Evolutionary conservation across 2,888 invertebrate genomes (phyloP).

Genomic region (Carabus problematicus): DNA sequence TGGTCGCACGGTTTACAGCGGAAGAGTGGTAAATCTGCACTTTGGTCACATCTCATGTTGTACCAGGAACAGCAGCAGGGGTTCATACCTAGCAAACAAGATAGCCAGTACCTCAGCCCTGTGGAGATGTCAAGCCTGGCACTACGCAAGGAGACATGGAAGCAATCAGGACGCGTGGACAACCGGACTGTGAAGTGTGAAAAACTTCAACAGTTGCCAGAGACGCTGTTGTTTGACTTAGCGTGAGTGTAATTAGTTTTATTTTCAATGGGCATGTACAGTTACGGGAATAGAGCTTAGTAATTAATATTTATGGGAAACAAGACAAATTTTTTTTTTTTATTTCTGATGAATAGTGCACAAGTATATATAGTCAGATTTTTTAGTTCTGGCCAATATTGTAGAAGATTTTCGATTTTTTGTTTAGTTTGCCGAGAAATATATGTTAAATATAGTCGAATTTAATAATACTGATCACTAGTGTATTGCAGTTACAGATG

Average conservation of each 20-base stretch:
- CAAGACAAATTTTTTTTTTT: too few species aligned
- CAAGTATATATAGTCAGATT: too few species aligned
- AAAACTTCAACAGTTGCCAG: slow-evolving; percentile 75
- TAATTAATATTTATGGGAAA: too few species aligned
- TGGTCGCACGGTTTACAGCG: slow-evolving; percentile 97
- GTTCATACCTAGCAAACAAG: slow-evolving; percentile 64
- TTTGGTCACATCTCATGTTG: slow-evolving; percentile 94
- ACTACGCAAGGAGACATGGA: slow-evolving; percentile 56
- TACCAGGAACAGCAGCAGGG: slow-evolving; percentile 86
- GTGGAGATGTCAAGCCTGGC: slow-evolving; percentile 54
- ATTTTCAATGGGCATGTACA: too few species aligned
- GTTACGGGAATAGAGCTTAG: too few species aligned
- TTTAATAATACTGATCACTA: too few species aligned
- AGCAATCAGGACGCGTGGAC: slow-evolving; percentile 50
- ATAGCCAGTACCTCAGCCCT: slow-evolving; percentile 68
- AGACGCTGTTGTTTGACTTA: slow-evolving; percentile 88
- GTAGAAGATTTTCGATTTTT: too few species aligned
- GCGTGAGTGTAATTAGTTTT: slow-evolving; percentile 62
- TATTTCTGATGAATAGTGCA: too few species aligned
- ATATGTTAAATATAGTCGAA: too few species aligned
- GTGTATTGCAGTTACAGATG: too few species aligned
- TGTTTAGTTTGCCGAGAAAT: too few species aligned
- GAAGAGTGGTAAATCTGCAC: slow-evolving; percentile 95
- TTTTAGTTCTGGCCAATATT: too few species aligned
- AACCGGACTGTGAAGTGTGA: slow-evolving; percentile 53